phyloP scores from a whole-genome alignment of 2,888 invertebrate genomes.

The Boloria selene region DNA sequence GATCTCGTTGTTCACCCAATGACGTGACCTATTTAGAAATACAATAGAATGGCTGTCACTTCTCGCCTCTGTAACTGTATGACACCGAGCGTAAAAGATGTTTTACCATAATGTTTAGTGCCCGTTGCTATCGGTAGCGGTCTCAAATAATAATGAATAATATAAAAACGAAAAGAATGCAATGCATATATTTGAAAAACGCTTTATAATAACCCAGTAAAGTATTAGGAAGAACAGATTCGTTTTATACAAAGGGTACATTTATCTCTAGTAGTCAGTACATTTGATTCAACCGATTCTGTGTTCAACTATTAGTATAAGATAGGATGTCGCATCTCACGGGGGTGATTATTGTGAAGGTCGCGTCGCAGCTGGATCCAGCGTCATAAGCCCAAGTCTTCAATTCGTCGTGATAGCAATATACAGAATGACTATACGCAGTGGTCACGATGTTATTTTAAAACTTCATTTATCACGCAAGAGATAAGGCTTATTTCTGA shows the following conservation, averaged over 20 bases:
- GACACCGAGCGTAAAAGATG: neutral
- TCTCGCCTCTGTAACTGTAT: slow-evolving; percentile 47
- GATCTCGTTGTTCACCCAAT: slow-evolving; percentile 42
- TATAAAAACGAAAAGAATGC: too few species aligned
- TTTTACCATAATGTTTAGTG: neutral
- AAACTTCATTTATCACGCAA: slow-evolving; percentile 48
- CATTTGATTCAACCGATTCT: neutral
- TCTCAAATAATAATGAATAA: too few species aligned
- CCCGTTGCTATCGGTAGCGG: neutral
- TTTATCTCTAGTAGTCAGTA: too few species aligned
- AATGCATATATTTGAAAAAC: neutral
- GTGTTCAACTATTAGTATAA: slow-evolving; percentile 28
- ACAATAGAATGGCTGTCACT: slow-evolving; percentile 67
- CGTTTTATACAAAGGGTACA: too few species aligned
- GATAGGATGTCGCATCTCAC: slow-evolving; percentile 53
- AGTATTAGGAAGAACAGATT: neutral
- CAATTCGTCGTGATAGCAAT: slow-evolving; percentile 73
- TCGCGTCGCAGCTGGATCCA: slow-evolving; percentile 74
- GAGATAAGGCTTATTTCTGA: slow-evolving; percentile 61
- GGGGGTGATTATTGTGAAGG: slow-evolving; percentile 75
- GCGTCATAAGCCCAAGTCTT: slow-evolving; percentile 72
- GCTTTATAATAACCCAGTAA: neutral
- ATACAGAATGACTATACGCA: slow-evolving; percentile 74
- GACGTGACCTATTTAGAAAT: slow-evolving; percentile 69
- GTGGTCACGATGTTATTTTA: slow-evolving; percentile 48